Conservation (phyloP, 2,797 vertebrate genomes). For the Ctenosaura bakeri region DNA sequence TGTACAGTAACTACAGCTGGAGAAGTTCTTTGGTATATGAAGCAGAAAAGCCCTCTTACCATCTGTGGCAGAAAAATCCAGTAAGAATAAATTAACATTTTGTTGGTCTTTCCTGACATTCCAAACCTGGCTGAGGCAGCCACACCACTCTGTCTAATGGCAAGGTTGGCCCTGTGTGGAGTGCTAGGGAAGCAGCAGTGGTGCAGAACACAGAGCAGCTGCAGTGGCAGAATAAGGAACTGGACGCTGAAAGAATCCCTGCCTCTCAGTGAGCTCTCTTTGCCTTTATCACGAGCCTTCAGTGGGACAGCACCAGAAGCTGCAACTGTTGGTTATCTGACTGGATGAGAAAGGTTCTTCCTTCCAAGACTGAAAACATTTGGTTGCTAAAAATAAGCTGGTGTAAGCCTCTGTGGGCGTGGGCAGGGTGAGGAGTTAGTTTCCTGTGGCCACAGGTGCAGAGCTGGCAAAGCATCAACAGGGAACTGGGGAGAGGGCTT, state of each 20-base stretch:
- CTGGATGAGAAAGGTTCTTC: background rate
- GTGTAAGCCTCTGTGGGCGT: background rate
- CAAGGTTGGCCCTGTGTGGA: background rate
- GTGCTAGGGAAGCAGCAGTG: background rate
- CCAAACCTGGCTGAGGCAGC: background rate
- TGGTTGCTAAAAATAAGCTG: background rate
- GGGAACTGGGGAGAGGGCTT: background rate
- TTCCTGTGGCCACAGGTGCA: background rate
- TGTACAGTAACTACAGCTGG: background rate
- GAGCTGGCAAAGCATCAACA: background rate
- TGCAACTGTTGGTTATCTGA: background rate
- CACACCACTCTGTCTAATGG: background rate
- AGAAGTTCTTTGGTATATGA: background rate
- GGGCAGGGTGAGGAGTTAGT: background rate
- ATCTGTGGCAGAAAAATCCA: background rate
- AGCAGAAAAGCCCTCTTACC: background rate
- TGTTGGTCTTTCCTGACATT: background rate
- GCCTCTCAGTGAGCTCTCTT: background rate
- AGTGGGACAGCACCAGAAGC: too few relatives aligned
- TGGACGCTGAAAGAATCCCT: background rate
- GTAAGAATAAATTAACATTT: background rate
- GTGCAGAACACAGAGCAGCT: background rate
- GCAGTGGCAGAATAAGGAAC: too few relatives aligned
- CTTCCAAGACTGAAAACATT: background rate
- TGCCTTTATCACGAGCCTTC: background rate